Percentiles rank a stretch among this genome's conserved stretches.
Conservation (phyloP, 2,113 vertebrate species). For the Paedocypris sp. region DNA sequence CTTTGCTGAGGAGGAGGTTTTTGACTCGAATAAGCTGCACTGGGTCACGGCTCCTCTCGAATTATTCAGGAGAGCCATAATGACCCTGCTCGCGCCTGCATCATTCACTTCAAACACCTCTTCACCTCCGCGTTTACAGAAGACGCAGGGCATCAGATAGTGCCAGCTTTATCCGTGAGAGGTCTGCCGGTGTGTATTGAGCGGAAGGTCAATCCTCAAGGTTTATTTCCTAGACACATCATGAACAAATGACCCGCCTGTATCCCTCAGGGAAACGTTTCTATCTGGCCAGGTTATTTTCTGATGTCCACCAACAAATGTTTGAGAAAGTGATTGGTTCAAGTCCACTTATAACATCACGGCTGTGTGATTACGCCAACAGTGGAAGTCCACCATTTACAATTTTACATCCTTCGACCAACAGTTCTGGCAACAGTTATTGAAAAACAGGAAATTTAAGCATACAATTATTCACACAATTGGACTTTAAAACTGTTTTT, state of each 20-base stretch:
- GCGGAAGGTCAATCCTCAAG: slow-evolving; percentile 22
- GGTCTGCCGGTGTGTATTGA: slow-evolving; percentile 3
- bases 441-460: too few relatives aligned
- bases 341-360: too few relatives aligned
- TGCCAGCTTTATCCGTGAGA: slow-evolving; percentile 16
- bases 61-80: slow-evolving; percentile 32
- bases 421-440: too few relatives aligned
- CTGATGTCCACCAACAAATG: slow-evolving; percentile 24
- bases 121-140: not conserved
- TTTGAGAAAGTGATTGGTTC: not conserved
- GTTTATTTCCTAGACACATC: slow-evolving; percentile 49
- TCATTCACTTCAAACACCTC: slow-evolving; percentile 33
- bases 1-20: slow-evolving; percentile 63
- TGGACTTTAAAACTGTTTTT: too few relatives aligned
- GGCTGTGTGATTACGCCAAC: too few relatives aligned
- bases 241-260: slow-evolving; percentile 53
- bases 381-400: too few relatives aligned
- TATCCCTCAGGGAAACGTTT: slow-evolving; percentile 42
- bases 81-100: slow-evolving; percentile 22
- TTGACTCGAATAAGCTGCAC: slow-evolving; percentile 52
- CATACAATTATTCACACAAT: too few relatives aligned
- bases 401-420: too few relatives aligned
- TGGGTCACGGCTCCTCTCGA: slow-evolving; percentile 36
- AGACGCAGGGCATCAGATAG: slow-evolving; percentile 2
- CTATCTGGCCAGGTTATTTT: slow-evolving; percentile 39